Percentiles rank a stretch among this genome's conserved stretches.
Conservation (phyloP, 2,113 vertebrate species). For the pig (Sus scrofa) region DNA sequence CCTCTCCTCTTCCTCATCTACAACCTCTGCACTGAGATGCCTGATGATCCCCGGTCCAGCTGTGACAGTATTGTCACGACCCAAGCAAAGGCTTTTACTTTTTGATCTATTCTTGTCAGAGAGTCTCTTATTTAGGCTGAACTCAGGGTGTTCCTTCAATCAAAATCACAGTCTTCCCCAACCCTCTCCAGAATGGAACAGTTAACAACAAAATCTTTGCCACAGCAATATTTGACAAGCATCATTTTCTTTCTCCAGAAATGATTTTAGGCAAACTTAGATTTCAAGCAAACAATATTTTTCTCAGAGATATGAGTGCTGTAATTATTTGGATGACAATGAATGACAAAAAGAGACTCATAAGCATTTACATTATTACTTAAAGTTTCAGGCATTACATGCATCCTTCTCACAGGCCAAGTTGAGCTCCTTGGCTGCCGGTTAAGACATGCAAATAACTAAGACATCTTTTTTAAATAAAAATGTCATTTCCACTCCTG, state of each 20-base stretch:
- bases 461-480: slow-evolving; percentile 73
- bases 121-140: not conserved
- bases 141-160: slow-evolving; percentile 17
- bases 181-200: not conserved
- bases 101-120: not conserved
- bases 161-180: slow-evolving; percentile 25
- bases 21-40: not conserved
- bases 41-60: not conserved
- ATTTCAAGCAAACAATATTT: slow-evolving; percentile 7
- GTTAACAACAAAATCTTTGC: not conserved
- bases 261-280: not conserved
- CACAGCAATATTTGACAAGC: not conserved
- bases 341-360: slow-evolving; percentile 40
- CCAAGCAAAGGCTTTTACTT: not conserved
- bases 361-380: slow-evolving; percentile 17
- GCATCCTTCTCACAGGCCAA: slow-evolving; percentile 29
- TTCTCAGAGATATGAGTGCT: slow-evolving; percentile 22
- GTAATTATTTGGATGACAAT: slow-evolving; percentile 13
- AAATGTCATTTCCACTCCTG: slow-evolving; percentile 56
- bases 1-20: not conserved
- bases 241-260: not conserved
- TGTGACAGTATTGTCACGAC: not conserved
- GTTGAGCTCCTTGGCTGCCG: slow-evolving; percentile 26
- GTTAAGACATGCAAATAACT: slow-evolving; percentile 43
- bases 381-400: slow-evolving; percentile 52